Percentiles rank a stretch among this genome's conserved stretches.
Conservation (phyloP, 1,140 invertebrate species). For the Plectrocnemia conspersa region DNA sequence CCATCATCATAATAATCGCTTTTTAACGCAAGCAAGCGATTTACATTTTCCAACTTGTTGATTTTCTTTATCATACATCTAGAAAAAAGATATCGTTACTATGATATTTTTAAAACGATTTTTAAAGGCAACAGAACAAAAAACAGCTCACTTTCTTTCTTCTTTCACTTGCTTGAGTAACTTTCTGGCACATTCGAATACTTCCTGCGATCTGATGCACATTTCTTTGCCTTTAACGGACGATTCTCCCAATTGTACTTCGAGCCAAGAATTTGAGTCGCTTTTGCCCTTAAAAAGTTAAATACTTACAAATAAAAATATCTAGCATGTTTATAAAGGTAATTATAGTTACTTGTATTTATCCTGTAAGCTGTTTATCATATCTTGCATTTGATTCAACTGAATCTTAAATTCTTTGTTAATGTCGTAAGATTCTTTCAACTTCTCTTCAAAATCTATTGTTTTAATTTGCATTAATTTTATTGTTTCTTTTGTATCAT, state of each 20-base stretch:
- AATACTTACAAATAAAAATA: not conserved
- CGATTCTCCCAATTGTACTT: constrained; percentile 23
- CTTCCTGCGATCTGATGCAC: constrained; percentile 24
- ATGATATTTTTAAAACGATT: not conserved
- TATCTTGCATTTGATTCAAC: not conserved
- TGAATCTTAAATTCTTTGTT: not conserved
- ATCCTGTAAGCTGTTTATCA: constrained; percentile 5
- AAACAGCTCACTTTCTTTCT: constrained; percentile 20
- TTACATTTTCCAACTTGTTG: not conserved
- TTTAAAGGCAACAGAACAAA: not conserved
- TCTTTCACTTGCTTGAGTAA: constrained; percentile 23
- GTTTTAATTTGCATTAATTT: not conserved
- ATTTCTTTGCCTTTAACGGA: constrained; percentile 19
- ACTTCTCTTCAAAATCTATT: not conserved
- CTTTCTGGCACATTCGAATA: constrained; percentile 24
- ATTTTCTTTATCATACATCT: constrained; percentile 5
- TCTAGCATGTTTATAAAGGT: constrained; percentile 1
- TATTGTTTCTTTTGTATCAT: constrained; percentile 1
- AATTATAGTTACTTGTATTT: constrained; percentile 10
- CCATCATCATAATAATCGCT: not conserved
- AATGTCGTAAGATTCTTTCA: not conserved
- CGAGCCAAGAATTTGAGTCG: constrained; percentile 19
- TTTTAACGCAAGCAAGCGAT: not conserved
- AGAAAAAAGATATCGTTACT: not conserved
- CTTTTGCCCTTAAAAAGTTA: constrained; percentile 5